Conservation (phyloP, 2,113 vertebrate species). For the Gallinago undulata region DNA sequence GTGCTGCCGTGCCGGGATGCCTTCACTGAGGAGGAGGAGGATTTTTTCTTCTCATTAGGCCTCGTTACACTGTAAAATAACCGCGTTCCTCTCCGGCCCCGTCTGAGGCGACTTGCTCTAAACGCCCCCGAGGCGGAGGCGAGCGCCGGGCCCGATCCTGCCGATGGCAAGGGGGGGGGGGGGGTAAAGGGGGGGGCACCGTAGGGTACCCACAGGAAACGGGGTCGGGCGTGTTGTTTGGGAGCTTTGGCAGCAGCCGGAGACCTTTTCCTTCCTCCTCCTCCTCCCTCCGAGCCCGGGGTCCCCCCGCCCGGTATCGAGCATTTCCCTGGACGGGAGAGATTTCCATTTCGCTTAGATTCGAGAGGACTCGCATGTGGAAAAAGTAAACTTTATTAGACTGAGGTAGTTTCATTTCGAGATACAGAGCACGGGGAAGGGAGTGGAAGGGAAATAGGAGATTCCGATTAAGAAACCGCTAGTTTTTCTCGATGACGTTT, state of each 20-base stretch:
- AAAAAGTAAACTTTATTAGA: constrained; percentile 73
- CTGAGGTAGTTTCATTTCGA: constrained; percentile 70
- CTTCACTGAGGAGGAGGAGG: background rate
- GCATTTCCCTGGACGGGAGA: background rate
- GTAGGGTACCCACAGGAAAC: background rate
- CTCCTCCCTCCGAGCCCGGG: background rate
- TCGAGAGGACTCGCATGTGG: background rate
- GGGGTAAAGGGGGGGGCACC: no score
- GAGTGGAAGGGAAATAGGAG: background rate
- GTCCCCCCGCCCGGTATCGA: background rate
- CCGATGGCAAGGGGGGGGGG: accelerated
- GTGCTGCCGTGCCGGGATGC: background rate
- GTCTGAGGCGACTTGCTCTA: background rate
- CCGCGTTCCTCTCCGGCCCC: accelerated
- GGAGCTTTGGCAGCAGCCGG: background rate
- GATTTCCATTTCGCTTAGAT: background rate
- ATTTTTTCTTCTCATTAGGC: background rate
- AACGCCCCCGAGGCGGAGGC: background rate
- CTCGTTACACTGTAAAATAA: background rate
- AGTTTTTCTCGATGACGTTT: background rate
- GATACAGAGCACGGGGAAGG: constrained; percentile 40
- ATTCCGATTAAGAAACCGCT: background rate
- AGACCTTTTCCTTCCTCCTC: background rate
- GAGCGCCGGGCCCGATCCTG: background rate
- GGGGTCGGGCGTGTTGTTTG: background rate